Evolutionary conservation across 2,888 invertebrate species (phyloP), one percentile per base, ranked within the genome.

Genomic region (Piscicola geometra): DNA sequence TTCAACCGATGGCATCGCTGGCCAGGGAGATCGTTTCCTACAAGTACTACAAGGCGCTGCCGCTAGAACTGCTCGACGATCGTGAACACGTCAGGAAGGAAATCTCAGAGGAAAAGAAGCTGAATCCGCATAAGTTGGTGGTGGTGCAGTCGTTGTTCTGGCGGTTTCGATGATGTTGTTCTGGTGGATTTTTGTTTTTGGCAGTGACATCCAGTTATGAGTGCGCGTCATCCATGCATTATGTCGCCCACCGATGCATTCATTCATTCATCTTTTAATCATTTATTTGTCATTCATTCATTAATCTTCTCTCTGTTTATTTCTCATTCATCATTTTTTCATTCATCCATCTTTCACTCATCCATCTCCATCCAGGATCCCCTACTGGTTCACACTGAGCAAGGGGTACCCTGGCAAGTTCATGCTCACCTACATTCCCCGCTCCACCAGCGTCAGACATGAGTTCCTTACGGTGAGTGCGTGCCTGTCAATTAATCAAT

Each of bases 1-100:
- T 99, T 3, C 94, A 93, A 77, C 99, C 98, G 0, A 96, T 99
- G 96, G 96, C 97, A 0, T 90, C 92, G 0, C 91, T 91, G 83
- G 94, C 93, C 0, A 89, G 95, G 1, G 99, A 99, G 83, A 88
- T 99, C 56, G 87, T 95, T 73, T 89, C 90, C 60, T 96, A 94
- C 86, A 94, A 94, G 83, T 96, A 97, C 85, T 96, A 91, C 86
- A 89, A 91, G 35, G 89, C 91, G 5, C 69, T 81, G 1, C 82
- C 82, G 72, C 90, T 90, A 0, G 93, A 93, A 0, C 89, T 91
- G 81, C 93, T 93, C 81, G 70, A 60, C 35, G 92, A 92, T 83
- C 91, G 91, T 81, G 93, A 94, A 81, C 92, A 92, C 83, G 91
- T 93, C 75, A 94, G 96, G 81, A 94, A 94, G 83, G 87, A 90